phyloP scores from a whole-genome alignment of 1,140 invertebrate genomes.

The Oryzaephilus surinamensis region DNA sequence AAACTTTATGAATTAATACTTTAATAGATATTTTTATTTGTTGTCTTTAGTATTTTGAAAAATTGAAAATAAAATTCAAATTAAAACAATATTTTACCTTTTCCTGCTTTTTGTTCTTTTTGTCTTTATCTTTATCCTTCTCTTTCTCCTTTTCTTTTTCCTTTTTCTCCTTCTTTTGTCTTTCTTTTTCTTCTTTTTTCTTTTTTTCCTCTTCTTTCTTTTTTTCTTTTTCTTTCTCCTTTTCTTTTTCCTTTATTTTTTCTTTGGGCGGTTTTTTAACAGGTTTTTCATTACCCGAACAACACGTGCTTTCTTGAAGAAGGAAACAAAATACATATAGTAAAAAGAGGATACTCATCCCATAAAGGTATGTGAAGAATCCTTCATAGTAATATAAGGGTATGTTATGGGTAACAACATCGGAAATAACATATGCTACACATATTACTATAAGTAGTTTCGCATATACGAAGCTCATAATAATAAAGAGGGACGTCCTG shows the following conservation, averaged over 20 bases:
- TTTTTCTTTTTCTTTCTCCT: constrained; percentile 55
- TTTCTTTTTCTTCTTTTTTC: constrained; percentile 49
- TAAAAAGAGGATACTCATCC: constrained; percentile 88
- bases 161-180: constrained; percentile 43
- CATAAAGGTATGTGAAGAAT: constrained; percentile 95
- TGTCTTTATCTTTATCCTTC: constrained; percentile 38
- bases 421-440: constrained; percentile 84
- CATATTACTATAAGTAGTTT: constrained; percentile 85
- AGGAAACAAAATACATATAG: constrained; percentile 95
- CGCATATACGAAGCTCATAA: constrained; percentile 88
- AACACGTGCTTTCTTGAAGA: constrained; percentile 80
- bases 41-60: too few species aligned
- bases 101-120: constrained; percentile 49
- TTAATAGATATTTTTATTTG: too few species aligned
- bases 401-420: constrained; percentile 84
- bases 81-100: constrained; percentile 36
- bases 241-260: constrained; percentile 46
- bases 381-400: constrained; percentile 91
- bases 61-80: too few species aligned
- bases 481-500: constrained; percentile 90
- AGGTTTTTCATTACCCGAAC: constrained; percentile 47
- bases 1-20: too few species aligned
- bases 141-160: constrained; percentile 42
- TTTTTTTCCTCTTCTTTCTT: constrained; percentile 52
- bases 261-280: constrained; percentile 34